phyloP scores from a whole-genome alignment of 2,797 vertebrate genomes.

The Meda fulgida region DNA sequence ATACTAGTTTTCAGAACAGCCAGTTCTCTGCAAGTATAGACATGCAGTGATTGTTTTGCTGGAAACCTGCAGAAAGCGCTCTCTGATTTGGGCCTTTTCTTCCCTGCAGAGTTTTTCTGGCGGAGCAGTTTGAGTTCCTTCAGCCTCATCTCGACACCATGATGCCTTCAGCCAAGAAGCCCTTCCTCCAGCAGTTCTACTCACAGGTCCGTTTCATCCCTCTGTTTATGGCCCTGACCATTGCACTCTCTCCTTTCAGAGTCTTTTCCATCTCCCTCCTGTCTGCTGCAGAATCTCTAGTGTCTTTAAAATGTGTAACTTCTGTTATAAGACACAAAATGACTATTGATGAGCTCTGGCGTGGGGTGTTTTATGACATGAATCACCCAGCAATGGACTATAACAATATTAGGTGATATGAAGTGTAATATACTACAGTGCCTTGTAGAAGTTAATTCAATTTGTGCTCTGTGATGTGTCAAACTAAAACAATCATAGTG shows the following conservation, averaged over 20 bases:
- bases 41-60: background rate
- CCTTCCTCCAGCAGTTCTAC: slow-evolving; percentile 98
- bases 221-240: slow-evolving; percentile 46
- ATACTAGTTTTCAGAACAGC: background rate
- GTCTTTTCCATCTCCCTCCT: slow-evolving; percentile 24
- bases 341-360: background rate
- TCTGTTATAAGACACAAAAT: background rate
- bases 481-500: background rate
- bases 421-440: background rate
- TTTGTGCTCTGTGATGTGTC: background rate
- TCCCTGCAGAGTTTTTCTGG: slow-evolving; percentile 89
- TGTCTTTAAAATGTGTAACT: background rate
- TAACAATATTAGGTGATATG: background rate
- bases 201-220: slow-evolving; percentile 87
- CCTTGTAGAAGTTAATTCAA: background rate
- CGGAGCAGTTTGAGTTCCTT: slow-evolving; percentile 96
- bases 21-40: background rate
- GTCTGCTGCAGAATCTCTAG: background rate
- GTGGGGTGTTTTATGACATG: background rate
- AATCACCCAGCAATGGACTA: background rate
- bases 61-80: background rate
- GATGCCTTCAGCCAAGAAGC: slow-evolving; percentile 98
- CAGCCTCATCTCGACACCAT: slow-evolving; percentile 95
- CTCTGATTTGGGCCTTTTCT: slow-evolving; percentile 26
- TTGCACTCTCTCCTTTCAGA: slow-evolving; percentile 27